A percentile compares a stretch with the other conserved stretches of the same genome.
Conservation (phyloP, 1,140 invertebrate species). For the Nebria ingens region DNA sequence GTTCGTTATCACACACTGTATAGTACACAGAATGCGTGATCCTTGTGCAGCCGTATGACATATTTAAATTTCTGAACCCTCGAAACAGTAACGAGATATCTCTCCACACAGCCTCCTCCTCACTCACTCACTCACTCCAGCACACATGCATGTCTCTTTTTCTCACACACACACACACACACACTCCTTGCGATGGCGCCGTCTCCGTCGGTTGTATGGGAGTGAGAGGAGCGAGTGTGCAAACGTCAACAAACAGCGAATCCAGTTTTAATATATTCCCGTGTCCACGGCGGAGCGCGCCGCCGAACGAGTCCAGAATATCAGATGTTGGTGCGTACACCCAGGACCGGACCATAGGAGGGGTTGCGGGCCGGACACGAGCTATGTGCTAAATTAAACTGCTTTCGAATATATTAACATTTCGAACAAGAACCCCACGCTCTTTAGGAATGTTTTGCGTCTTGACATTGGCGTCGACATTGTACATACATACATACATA, state of each 20-base stretch:
- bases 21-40: background rate
- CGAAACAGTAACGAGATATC: background rate
- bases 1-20: background rate
- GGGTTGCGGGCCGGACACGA: background rate
- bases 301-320: background rate
- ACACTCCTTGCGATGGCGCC: background rate
- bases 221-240: background rate
- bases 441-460: background rate
- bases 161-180: background rate
- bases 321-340: background rate
- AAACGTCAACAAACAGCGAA: conserved; percentile 8
- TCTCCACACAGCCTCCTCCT: background rate
- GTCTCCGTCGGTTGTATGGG: background rate
- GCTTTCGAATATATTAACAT: conserved; percentile 1
- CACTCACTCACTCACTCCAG: background rate
- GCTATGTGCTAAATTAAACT: conserved; percentile 8
- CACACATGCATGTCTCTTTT: background rate
- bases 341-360: background rate
- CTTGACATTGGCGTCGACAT: background rate
- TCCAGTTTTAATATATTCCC: conserved; percentile 6
- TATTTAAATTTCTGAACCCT: background rate
- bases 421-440: background rate
- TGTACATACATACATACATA: too few relatives aligned
- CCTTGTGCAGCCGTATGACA: background rate
- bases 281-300: conserved; percentile 1